These are phyloP conservation scores for Columba guinea DNA, from an alignment of 2,797 vertebrate genomes.

Conservation along the genomic window DNA sequence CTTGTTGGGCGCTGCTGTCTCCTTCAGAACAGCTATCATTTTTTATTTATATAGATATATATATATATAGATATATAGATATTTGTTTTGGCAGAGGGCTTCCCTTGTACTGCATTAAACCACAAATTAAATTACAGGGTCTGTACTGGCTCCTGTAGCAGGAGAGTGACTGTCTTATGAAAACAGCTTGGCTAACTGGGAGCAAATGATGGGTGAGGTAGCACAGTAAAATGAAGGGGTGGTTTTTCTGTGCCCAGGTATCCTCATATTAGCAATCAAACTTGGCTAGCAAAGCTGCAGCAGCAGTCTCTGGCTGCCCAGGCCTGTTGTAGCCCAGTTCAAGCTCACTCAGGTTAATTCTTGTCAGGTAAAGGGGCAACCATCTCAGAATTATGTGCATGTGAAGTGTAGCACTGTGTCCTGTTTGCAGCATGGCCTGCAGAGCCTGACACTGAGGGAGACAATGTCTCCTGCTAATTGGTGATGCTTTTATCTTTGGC, in stretches of 20 bases:
- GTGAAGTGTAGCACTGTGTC: fast-evolving
- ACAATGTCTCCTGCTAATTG: background rate
- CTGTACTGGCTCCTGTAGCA: background rate
- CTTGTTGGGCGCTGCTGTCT: background rate
- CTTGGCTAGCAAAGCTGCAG: background rate
- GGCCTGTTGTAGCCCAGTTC: background rate
- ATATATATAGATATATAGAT: too few relatives aligned
- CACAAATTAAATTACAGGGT: background rate
- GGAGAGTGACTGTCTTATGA: background rate
- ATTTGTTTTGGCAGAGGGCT: background rate
- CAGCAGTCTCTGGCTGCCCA: background rate
- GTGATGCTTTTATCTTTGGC: background rate
- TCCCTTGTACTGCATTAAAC: background rate
- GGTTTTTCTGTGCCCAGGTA: background rate
- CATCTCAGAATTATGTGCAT: fast-evolving
- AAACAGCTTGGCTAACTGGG: background rate
- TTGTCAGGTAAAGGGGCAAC: background rate
- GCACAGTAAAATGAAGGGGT: background rate
- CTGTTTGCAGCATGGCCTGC: background rate
- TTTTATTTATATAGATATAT: background rate
- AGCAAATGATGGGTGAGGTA: background rate
- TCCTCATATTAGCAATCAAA: background rate
- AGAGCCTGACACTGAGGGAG: background rate
- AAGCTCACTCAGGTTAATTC: background rate
- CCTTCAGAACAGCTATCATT: background rate